Evolutionary conservation across 2,113 vertebrate genomes (phyloP), one percentile per base, ranked within the genome.

Genomic region (Aramus guarauna): DNA sequence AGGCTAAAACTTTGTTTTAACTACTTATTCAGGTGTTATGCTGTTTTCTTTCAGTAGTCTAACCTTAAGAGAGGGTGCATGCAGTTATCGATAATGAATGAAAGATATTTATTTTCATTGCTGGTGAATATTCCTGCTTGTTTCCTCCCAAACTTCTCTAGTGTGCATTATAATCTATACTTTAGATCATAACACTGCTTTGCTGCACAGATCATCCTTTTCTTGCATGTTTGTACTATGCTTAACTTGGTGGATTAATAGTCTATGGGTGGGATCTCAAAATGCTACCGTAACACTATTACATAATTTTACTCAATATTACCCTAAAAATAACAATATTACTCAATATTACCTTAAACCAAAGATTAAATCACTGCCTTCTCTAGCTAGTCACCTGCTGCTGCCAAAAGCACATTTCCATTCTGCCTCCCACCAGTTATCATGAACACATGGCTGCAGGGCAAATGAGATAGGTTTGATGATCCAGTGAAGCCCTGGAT

Each of bases 211-310:
- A 55, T 63, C 67, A 66, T 47, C 36, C 26, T 68, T 52, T 79
- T 68, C 60, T 83, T 79, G 53, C 0, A 0, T 29, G 6, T 55
- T 53, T 80, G 8, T n/a, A 59, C 10, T 53, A 9, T 12, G 36
- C 20, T 69, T 73, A 56, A 6, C 34, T 34, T 76, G 29, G 19
- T 19, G 6, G 11, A 13, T 2, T 56, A 78, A 6, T 9, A 55
- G 18, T 60, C 34, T 47, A 32, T 34, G 26, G 80, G 10, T 10
- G 5, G 23, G 47, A 78, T 59, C 19, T 50, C 43, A 60, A 88
- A 94, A 95, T 30, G 7, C 4, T 77, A 29, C n/a, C 55, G 21
- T 32, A 78, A 77, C 36, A 66, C 20, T 64, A 32, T 55, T 45
- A 59, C 22, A 7, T 69, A 45, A 39, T 71, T 89, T 86, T 86